These are phyloP conservation scores for Coleophora flavipennella DNA, from an alignment of 2,888 invertebrate genomes.

Conservation along the genomic window DNA sequence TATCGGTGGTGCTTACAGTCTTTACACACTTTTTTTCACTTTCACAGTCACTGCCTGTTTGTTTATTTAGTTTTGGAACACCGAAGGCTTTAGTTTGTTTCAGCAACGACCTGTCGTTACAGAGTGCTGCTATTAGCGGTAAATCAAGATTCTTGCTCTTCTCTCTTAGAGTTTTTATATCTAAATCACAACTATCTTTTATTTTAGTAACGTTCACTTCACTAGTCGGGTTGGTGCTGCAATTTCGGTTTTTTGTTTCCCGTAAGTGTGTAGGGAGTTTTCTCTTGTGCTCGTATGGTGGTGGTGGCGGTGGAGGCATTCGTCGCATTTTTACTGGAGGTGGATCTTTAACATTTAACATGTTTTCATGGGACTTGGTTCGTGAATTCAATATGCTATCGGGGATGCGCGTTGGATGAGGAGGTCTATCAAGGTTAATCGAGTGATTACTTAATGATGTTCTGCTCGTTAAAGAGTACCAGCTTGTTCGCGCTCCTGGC, in stretches of 20 bases:
- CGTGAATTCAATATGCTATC: slow-evolving; percentile 67
- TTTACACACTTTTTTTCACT: slow-evolving; percentile 58
- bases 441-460: slow-evolving; percentile 76
- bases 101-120: slow-evolving; percentile 91
- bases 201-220: slow-evolving; percentile 43
- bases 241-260: slow-evolving; percentile 37
- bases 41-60: slow-evolving; percentile 56
- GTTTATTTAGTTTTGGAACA: slow-evolving; percentile 76
- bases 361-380: slow-evolving; percentile 86
- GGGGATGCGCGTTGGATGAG: slow-evolving; percentile 72
- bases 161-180: slow-evolving; percentile 87
- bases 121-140: slow-evolving; percentile 92
- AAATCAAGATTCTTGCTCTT: slow-evolving; percentile 92
- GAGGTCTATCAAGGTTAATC: slow-evolving; percentile 78
- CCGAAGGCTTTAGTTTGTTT: slow-evolving; percentile 92
- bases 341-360: slow-evolving; percentile 74
- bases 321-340: slow-evolving; percentile 65
- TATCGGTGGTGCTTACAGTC: slow-evolving; percentile 60
- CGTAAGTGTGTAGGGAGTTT: slow-evolving; percentile 70
- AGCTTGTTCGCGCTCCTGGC: slow-evolving; percentile 73
- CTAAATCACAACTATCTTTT: slow-evolving; percentile 71
- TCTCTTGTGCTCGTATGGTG: slow-evolving; percentile 65
- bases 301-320: slow-evolving; percentile 70
- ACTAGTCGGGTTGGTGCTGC: slow-evolving; percentile 31
- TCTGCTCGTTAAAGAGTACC: slow-evolving; percentile 75